phyloP scores from a whole-genome alignment of 2,888 invertebrate genomes.

The Fragum sueziense region DNA sequence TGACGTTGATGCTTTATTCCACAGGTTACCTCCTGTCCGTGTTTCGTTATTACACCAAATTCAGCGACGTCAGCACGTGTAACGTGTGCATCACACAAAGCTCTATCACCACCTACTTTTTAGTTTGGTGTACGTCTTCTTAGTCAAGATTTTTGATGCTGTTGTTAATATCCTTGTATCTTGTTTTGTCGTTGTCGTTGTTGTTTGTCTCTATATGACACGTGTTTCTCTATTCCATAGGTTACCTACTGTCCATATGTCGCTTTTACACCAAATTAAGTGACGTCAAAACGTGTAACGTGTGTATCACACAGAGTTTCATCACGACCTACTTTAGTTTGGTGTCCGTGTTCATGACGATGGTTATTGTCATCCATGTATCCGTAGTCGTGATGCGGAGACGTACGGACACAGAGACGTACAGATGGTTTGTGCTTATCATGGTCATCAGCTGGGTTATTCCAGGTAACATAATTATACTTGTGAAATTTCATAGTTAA shows the following conservation, averaged over 20 bases:
- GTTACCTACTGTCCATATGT: neutral
- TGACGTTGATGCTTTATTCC: no score
- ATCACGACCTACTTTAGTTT: slow-evolving; percentile 56
- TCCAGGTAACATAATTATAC: slow-evolving; percentile 23
- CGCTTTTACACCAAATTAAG: neutral
- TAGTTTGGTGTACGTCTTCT: no score
- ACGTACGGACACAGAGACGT: neutral
- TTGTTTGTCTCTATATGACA: neutral
- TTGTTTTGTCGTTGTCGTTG: no score
- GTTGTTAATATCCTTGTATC: no score
- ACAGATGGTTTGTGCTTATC: neutral
- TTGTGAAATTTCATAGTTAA: no score
- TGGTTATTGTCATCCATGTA: slow-evolving; percentile 51
- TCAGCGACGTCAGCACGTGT: no score
- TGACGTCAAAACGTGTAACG: neutral
- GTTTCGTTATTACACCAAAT: no score
- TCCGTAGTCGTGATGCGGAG: slow-evolving; percentile 29
- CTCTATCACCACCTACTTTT: no score
- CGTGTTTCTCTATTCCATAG: neutral
- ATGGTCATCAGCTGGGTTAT: slow-evolving; percentile 26
- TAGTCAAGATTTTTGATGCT: no score
- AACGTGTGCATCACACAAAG: no score
- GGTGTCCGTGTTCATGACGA: slow-evolving; percentile 56
- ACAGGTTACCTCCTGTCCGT: no score
- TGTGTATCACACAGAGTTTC: slow-evolving; percentile 51